A percentile compares a stretch with the other conserved stretches of the same genome.
phyloP scores from a whole-genome alignment of 2,888 invertebrate genomes.

The Ennomos erosarius region DNA sequence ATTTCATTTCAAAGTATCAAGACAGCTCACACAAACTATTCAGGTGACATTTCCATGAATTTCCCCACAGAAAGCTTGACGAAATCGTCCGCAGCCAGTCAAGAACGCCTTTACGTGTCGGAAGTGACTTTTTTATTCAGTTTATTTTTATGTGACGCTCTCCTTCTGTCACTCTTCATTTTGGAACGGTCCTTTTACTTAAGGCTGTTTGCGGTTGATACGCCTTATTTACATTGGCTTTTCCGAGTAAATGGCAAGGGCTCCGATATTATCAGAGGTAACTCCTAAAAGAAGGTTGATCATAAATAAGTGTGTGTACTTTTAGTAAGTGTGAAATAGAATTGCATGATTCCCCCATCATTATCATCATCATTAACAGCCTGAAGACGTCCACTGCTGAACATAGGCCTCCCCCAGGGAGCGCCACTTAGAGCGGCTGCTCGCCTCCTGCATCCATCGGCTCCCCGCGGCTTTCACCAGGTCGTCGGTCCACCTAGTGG shows the following conservation, averaged over 20 bases:
- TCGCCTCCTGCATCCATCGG: too few species aligned
- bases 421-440: too few species aligned
- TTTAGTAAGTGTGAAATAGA: too few species aligned
- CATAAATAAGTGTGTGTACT: too few species aligned
- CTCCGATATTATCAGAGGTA: too few species aligned
- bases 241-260: background rate
- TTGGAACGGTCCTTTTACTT: constrained; percentile 59
- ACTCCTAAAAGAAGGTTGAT: too few species aligned
- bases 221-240: constrained; percentile 5
- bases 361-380: too few species aligned
- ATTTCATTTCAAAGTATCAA: constrained; percentile 55
- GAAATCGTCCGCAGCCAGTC: constrained; percentile 54
- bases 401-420: too few species aligned
- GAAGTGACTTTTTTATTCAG: constrained; percentile 58
- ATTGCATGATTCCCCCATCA: too few species aligned
- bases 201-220: constrained; percentile 31
- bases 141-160: constrained; percentile 54
- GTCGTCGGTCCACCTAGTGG: too few species aligned
- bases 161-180: constrained; percentile 65
- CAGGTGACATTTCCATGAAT: constrained; percentile 66
- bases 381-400: too few species aligned
- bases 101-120: constrained; percentile 54
- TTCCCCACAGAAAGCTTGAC: constrained; percentile 51
- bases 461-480: too few species aligned
- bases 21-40: constrained; percentile 27